Evolutionary conservation across 2,888 invertebrate species (phyloP).

Genomic region (Pammene aurita): DNA sequence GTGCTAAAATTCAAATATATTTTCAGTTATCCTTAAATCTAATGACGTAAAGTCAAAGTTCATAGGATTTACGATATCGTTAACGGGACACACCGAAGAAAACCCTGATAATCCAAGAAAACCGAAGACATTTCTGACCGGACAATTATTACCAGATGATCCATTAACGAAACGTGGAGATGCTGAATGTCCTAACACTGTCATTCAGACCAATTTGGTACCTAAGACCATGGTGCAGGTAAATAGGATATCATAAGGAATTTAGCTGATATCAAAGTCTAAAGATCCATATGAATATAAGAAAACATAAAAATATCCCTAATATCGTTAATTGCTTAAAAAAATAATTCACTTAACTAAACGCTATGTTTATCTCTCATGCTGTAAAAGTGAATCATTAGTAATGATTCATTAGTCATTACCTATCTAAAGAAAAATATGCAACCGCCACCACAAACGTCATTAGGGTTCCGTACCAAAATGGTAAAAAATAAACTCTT

Average conservation of each 20-base stretch:
- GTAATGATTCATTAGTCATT: too few species aligned
- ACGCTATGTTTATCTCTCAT: too few species aligned
- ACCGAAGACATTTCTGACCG: conserved; percentile 59
- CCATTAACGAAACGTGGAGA: conserved; percentile 47
- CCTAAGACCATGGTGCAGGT: conserved; percentile 70
- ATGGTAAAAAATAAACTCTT: too few species aligned
- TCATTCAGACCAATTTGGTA: conserved; percentile 67
- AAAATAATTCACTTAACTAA: too few species aligned
- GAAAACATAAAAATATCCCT: too few species aligned
- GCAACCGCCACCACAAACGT: too few species aligned
- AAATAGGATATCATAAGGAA: conserved; percentile 22
- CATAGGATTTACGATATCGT: conserved; percentile 73
- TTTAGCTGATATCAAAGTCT: too few species aligned
- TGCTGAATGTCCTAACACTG: conserved; percentile 63
- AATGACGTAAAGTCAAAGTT: conserved; percentile 57
- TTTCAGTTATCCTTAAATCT: conserved; percentile 28
- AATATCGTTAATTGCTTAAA: too few species aligned
- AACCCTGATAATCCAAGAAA: conserved; percentile 66
- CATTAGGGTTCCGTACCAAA: too few species aligned
- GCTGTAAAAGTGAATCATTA: too few species aligned
- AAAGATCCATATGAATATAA: too few species aligned
- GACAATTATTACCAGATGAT: conserved; percentile 56
- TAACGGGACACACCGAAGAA: conserved; percentile 58
- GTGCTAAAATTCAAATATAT: background rate
- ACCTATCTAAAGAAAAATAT: too few species aligned